Conservation (phyloP, 2,888 invertebrate species). For the Coleophora deauratella region DNA sequence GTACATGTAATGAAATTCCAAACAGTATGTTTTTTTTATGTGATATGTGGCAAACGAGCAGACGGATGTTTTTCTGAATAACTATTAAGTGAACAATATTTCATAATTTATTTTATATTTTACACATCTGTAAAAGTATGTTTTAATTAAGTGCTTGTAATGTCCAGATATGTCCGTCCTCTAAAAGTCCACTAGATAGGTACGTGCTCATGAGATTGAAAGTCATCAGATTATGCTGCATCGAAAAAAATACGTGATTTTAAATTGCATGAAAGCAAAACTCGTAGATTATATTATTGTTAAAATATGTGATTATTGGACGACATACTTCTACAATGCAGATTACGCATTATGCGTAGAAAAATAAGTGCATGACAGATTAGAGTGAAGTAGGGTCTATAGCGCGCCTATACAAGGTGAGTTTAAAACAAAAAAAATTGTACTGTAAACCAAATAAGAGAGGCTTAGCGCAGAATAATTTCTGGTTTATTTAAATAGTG, state of each 20-base stretch:
- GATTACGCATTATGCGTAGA: constrained; percentile 4
- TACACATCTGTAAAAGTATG: too few species aligned
- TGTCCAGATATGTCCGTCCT: too few species aligned
- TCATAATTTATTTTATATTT: not conserved
- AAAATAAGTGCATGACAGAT: constrained; percentile 4
- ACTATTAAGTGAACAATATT: not conserved
- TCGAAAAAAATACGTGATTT: constrained; percentile 2
- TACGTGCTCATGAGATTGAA: too few species aligned
- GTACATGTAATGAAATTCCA: too few species aligned
- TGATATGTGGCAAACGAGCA: too few species aligned
- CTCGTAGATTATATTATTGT: not conserved
- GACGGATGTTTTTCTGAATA: not conserved
- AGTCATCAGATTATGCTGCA: not conserved
- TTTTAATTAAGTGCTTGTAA: too few species aligned
- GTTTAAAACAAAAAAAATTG: too few species aligned
- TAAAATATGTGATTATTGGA: constrained; percentile 15
- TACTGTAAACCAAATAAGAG: too few species aligned
- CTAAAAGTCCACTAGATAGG: too few species aligned
- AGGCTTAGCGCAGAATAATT: too few species aligned
- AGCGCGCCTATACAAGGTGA: too few species aligned
- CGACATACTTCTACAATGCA: constrained; percentile 11
- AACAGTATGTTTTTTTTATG: not conserved
- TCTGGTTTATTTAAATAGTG: too few species aligned
- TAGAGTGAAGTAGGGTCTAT: constrained; percentile 3
- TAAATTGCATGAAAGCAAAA: not conserved